A percentile compares a stretch with the other conserved stretches of the same genome.
Conservation (phyloP, 2,888 invertebrate genomes). For the Eumacrocentrus americanus region DNA sequence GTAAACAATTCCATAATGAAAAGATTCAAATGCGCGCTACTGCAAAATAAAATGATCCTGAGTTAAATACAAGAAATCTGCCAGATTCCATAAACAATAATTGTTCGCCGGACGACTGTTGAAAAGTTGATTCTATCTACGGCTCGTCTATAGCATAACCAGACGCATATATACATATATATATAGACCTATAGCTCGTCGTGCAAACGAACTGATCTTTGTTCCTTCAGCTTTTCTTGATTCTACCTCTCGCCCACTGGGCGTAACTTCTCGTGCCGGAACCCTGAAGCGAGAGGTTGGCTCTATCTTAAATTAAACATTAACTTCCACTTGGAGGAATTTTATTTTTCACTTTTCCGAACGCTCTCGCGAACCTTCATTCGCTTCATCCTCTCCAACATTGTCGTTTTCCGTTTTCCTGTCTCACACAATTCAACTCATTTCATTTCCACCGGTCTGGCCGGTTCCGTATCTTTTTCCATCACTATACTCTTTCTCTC, state of each 20-base stretch:
- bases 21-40: no score
- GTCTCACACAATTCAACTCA: constrained; percentile 2
- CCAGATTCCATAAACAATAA: no score
- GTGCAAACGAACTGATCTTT: constrained; percentile 5
- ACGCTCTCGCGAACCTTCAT: constrained; percentile 31
- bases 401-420: no score
- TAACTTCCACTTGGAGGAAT: constrained; percentile 49
- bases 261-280: constrained; percentile 40
- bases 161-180: background rate
- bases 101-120: no score
- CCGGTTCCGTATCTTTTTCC: no score
- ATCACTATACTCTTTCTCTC: no score
- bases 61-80: no score
- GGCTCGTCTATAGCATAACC: no score
- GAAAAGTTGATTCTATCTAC: no score
- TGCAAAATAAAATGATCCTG: no score
- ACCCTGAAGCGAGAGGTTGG: constrained; percentile 34
- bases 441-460: no score
- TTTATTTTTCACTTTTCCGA: constrained; percentile 51
- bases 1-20: no score
- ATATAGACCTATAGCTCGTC: constrained; percentile 2
- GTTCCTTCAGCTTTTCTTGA: constrained; percentile 2
- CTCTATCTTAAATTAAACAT: constrained; percentile 56
- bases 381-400: constrained; percentile 18
- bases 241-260: constrained; percentile 27